These are phyloP conservation scores for Balanococcus diminutus DNA, from an alignment of 2,888 invertebrate genomes.

Conservation along the genomic window DNA sequence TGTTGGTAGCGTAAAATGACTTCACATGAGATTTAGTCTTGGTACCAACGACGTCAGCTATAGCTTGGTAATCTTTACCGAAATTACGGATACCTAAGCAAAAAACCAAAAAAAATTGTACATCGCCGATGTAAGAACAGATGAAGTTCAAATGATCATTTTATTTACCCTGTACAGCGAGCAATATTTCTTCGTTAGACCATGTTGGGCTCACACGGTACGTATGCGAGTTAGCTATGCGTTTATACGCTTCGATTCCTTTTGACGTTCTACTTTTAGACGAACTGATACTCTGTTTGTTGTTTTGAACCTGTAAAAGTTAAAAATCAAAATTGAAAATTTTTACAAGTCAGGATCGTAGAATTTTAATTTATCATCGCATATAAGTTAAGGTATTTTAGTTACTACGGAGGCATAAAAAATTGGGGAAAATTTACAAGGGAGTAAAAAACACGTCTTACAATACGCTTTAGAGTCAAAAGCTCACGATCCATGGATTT, in stretches of 20 bases:
- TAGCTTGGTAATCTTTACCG: constrained; percentile 86
- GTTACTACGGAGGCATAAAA: background rate
- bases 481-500: constrained; percentile 93
- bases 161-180: constrained; percentile 81
- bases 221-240: constrained; percentile 63
- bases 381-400: background rate
- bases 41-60: constrained; percentile 92
- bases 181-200: constrained; percentile 88
- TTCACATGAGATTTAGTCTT: constrained; percentile 93
- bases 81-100: constrained; percentile 67
- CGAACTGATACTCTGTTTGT: constrained; percentile 89
- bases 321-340: background rate
- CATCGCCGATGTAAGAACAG: background rate
- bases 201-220: constrained; percentile 83
- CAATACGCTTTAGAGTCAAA: constrained; percentile 93
- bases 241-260: constrained; percentile 70
- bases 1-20: constrained; percentile 89
- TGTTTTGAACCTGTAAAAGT: constrained; percentile 82
- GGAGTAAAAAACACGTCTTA: constrained; percentile 72
- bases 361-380: too few relatives aligned
- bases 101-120: background rate
- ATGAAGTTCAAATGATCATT: background rate
- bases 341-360: background rate
- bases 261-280: constrained; percentile 77
- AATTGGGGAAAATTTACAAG: background rate